Conservation (phyloP, 2,113 vertebrate species). For the Synodontis membranacea region DNA sequence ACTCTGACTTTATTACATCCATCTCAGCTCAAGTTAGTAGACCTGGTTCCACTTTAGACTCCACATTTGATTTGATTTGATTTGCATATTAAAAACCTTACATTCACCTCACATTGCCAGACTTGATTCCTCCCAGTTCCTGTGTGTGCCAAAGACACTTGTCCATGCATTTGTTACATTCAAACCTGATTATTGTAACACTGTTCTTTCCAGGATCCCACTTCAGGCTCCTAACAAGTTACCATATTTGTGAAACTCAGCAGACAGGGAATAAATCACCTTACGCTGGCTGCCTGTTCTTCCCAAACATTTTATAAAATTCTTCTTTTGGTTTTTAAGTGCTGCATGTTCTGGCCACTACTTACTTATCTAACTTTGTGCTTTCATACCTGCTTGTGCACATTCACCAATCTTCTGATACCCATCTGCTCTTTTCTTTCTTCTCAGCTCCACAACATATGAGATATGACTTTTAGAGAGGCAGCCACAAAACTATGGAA, state of each 20-base stretch:
- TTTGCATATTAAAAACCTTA: background rate
- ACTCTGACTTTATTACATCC: background rate
- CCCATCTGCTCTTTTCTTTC: background rate
- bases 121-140: background rate
- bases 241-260: background rate
- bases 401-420: background rate
- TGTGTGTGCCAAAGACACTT: background rate
- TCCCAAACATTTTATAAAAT: background rate
- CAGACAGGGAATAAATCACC: background rate
- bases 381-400: background rate
- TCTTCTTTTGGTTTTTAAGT: background rate
- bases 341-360: background rate
- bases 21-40: background rate
- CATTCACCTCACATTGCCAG: background rate
- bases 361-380: background rate
- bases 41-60: background rate
- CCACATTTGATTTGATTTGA: background rate
- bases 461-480: background rate
- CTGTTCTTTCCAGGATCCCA: background rate
- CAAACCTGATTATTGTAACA: background rate
- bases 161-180: background rate
- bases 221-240: background rate
- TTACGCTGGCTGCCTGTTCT: background rate
- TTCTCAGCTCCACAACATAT: background rate
- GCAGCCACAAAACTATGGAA: background rate